Percentiles rank a stretch among this genome's conserved stretches.
These are phyloP conservation scores for Megalurothrips usitatus DNA, from an alignment of 2,888 invertebrate species.

Conservation along the genomic window DNA sequence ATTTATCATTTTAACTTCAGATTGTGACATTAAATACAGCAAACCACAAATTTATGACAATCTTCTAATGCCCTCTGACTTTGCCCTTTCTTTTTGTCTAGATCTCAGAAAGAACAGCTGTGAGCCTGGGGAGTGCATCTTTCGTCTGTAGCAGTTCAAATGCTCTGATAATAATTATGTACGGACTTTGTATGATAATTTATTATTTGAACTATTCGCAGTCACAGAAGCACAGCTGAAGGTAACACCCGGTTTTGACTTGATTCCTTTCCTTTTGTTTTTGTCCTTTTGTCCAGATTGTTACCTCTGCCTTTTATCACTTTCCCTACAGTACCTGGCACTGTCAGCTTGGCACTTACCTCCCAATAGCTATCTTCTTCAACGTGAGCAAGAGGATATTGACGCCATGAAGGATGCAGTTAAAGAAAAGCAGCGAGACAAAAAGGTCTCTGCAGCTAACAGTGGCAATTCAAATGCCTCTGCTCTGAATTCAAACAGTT, in stretches of 20 bases:
- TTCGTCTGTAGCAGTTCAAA: background rate
- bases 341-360: background rate
- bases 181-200: background rate
- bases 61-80: background rate
- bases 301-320: background rate
- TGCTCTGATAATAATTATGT: background rate
- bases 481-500: background rate
- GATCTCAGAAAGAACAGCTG: background rate
- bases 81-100: background rate
- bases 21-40: no score
- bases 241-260: background rate
- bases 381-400: background rate
- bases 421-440: constrained; percentile 9
- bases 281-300: background rate
- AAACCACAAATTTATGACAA: no score
- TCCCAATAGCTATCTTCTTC: background rate
- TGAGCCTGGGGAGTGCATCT: background rate
- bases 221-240: background rate
- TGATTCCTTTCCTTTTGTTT: background rate
- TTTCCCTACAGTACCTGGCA: background rate
- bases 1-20: no score
- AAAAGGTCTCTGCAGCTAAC: constrained; percentile 8
- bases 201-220: background rate
- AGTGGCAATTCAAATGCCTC: background rate
- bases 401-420: constrained; percentile 8